These are phyloP conservation scores for Gouania willdenowi DNA, from an alignment of 2,797 vertebrate species.

Conservation along the genomic window DNA sequence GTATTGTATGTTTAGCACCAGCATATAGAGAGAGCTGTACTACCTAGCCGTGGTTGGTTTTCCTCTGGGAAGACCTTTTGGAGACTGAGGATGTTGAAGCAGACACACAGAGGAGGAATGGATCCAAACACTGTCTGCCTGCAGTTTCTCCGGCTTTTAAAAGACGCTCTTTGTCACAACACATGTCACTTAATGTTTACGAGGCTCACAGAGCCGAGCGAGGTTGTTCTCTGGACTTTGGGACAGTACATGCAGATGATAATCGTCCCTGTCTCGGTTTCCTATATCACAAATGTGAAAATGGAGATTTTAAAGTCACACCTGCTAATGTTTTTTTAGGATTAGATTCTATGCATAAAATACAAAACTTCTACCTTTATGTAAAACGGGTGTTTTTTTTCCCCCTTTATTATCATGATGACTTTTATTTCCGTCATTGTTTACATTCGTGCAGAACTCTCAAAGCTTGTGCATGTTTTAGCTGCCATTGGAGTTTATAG, in stretches of 20 bases:
- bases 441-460: constrained; percentile 57
- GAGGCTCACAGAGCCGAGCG: constrained; percentile 40
- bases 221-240: constrained; percentile 51
- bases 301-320: constrained; percentile 44
- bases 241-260: constrained; percentile 32
- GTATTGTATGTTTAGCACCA: constrained; percentile 34
- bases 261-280: constrained; percentile 6
- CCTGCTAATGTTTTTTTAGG: constrained; percentile 39
- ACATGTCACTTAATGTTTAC: constrained; percentile 69
- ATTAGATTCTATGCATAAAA: constrained; percentile 71
- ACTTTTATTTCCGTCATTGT: constrained; percentile 57
- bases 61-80: constrained; percentile 49
- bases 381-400: constrained; percentile 65
- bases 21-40: constrained; percentile 15
- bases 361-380: constrained; percentile 41
- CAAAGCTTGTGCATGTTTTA: constrained; percentile 60
- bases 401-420: constrained; percentile 41
- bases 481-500: constrained; percentile 33
- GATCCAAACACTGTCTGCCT: constrained; percentile 61
- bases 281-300: constrained; percentile 61
- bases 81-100: constrained; percentile 46
- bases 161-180: constrained; percentile 62
- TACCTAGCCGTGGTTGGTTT: constrained; percentile 29
- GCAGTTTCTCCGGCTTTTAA: constrained; percentile 57
- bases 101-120: constrained; percentile 25